phyloP scores from a whole-genome alignment of 2,113 vertebrate genomes.

The Passerina amoena region DNA sequence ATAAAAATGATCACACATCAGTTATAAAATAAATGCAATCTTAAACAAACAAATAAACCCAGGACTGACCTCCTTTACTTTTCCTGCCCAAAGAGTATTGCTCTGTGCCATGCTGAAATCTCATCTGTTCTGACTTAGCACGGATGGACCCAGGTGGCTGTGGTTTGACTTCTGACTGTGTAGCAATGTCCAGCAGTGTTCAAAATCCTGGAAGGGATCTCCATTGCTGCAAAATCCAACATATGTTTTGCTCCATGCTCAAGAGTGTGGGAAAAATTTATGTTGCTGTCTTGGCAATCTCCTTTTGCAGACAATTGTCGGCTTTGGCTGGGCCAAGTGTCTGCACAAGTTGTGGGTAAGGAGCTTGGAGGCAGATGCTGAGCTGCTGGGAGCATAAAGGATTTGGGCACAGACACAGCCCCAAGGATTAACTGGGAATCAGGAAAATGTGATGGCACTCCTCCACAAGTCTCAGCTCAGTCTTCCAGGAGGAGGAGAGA shows the following conservation, averaged over 20 bases:
- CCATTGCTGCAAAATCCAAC: neutral
- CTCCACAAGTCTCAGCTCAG: neutral
- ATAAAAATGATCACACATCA: neutral
- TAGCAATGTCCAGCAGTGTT: neutral
- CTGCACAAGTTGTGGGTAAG: neutral
- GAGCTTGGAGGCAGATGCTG: fast-evolving
- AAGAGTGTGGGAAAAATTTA: neutral
- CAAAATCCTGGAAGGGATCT: neutral
- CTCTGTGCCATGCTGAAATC: neutral
- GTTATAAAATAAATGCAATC: neutral
- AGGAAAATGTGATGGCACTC: neutral
- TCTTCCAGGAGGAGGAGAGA: neutral
- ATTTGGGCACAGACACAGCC: neutral
- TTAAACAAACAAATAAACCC: neutral
- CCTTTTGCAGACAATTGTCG: neutral
- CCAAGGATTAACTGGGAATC: neutral
- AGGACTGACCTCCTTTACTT: neutral
- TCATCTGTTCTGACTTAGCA: neutral
- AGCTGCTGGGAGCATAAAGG: neutral
- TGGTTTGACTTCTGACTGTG: neutral
- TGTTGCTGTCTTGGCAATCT: neutral
- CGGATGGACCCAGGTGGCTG: neutral
- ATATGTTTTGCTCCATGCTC: neutral
- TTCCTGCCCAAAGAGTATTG: neutral
- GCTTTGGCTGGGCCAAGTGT: neutral